Conservation (phyloP, 2,113 vertebrate genomes). For the Crotalus horridus region DNA sequence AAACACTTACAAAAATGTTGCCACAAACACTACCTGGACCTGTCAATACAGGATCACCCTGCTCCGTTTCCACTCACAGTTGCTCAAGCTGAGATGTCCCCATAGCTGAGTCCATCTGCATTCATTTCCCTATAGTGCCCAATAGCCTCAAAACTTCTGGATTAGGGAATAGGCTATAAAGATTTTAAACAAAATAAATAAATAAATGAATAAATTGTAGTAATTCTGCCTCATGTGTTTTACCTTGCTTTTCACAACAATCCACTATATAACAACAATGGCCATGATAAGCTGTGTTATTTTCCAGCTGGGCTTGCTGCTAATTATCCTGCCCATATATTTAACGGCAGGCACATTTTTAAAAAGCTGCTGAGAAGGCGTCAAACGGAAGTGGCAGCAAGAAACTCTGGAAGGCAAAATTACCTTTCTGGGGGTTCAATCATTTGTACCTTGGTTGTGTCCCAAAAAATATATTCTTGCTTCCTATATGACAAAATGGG, state of each 20-base stretch:
- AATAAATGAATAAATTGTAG: not conserved
- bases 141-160: not conserved
- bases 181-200: not conserved
- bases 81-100: not conserved
- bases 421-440: not conserved
- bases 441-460: conserved; percentile 33
- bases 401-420: conserved; percentile 9
- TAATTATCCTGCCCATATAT: not conserved
- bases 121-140: not conserved
- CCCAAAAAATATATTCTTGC: conserved; percentile 34
- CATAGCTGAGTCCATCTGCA: too few species aligned
- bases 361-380: not conserved
- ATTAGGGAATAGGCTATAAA: not conserved
- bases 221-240: not conserved
- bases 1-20: not conserved
- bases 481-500: conserved; percentile 41
- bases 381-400: conserved; percentile 19
- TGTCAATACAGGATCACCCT: not conserved
- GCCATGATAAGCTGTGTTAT: not conserved
- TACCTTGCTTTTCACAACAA: not conserved
- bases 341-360: not conserved
- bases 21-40: not conserved
- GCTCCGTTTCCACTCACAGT: not conserved
- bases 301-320: not conserved
- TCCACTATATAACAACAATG: not conserved